Evolutionary conservation across 2,888 invertebrate genomes (phyloP), one percentile per base, ranked within the genome.

Genomic region (Ormyrus pomaceus): DNA sequence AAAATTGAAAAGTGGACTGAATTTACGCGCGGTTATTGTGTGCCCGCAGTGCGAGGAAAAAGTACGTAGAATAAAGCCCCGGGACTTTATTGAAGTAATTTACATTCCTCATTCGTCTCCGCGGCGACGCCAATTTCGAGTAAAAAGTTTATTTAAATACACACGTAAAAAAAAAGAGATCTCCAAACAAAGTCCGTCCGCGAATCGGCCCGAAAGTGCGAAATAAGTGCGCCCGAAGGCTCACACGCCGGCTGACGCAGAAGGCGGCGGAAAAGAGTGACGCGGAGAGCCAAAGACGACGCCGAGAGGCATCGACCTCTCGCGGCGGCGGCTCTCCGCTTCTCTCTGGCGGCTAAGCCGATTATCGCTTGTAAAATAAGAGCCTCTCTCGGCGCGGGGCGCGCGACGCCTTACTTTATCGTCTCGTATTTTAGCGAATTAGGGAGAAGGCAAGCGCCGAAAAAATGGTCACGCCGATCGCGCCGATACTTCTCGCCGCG

Each of bases 291-390:
- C 34, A 34, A 34, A 19, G 19, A 19, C 19, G 34, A 34, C 34
- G 34, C 34, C 53, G 56, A 10, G 51, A 72, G 72, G 75, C 75
- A 79, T 79, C 75, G 75, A 79, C 80, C 70, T 61, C 72, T 2
- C 50, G 46, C 34, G 59, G 50, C 11, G 48, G 50, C 59, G 55
- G 58, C 55, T 13, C 61, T 61, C 55, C 4, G 58, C 73, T 34
- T 34, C 34, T 34, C 34, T 34, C 34, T 34, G 34, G 53, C 53
- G 56, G 53, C 34, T 73, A 80, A 80, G 76, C 77, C 73, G 77
- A 74, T 81, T 77, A 81, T 80, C 73, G 80, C 73, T 68, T 73
- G 73, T 80, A 80, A 73, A 80, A 64, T 77, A 74, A 74, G 69
- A 62, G 55, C 6, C 9, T 74, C 53, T 10, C n/a, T 7, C 45